Evolutionary conservation across 2,113 vertebrate species (phyloP).

Genomic region (Crotalus tigris): DNA sequence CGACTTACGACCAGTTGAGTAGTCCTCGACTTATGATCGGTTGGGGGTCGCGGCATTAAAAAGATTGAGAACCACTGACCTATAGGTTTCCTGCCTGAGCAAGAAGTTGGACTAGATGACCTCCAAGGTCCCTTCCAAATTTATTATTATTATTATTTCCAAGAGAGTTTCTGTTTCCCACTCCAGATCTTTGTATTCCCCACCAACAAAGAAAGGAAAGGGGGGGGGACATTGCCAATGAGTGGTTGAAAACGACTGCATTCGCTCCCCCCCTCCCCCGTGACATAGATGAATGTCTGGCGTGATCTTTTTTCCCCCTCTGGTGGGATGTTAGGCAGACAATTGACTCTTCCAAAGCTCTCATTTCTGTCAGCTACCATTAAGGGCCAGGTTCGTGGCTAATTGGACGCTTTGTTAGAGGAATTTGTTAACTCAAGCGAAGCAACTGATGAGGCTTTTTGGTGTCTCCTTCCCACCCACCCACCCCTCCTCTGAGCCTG

Average conservation of each 20-base stretch:
- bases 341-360: slow-evolving; percentile 52
- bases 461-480: neutral
- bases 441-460: neutral
- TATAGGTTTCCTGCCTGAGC: too few relatives aligned
- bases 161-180: neutral
- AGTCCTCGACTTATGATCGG: too few relatives aligned
- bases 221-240: neutral
- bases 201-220: neutral
- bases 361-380: slow-evolving; percentile 65
- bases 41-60: too few relatives aligned
- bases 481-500: neutral
- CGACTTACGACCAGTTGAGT: too few relatives aligned
- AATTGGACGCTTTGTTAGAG: slow-evolving; percentile 67
- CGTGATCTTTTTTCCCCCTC: slow-evolving; percentile 43
- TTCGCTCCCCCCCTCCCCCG: neutral
- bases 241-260: neutral
- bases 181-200: neutral
- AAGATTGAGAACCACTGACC: too few relatives aligned
- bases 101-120: too few relatives aligned
- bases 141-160: neutral
- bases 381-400: slow-evolving; percentile 54
- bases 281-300: slow-evolving; percentile 62
- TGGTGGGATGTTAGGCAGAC: slow-evolving; percentile 55
- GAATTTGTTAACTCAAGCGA: slow-evolving; percentile 42
- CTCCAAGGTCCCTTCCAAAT: too few relatives aligned